Evolutionary conservation across 2,888 invertebrate species (phyloP).

Genomic region (Epirrhoe tristata): DNA sequence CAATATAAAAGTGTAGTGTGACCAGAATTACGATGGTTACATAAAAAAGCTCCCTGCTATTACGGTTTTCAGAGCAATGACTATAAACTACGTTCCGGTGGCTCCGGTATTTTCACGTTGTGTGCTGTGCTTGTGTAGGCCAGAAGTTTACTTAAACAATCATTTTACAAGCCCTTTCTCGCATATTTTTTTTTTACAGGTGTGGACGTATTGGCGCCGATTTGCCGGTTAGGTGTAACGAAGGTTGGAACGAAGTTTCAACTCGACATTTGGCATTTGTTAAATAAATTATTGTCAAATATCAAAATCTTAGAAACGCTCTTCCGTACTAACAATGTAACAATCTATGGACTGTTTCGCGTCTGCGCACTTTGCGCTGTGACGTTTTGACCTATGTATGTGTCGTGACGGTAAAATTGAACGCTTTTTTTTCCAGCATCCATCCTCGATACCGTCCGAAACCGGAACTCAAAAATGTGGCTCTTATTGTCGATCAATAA

Average conservation of each 20-base stretch:
- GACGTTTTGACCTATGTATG: too few relatives aligned
- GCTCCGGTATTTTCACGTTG: slow-evolving; percentile 28
- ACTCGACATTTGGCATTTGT: too few relatives aligned
- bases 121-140: slow-evolving; percentile 8
- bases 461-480: too few relatives aligned
- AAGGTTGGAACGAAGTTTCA: too few relatives aligned
- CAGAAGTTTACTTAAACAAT: slow-evolving; percentile 8
- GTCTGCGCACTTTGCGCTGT: too few relatives aligned
- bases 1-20: slow-evolving; percentile 26
- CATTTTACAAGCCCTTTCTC: slow-evolving; percentile 11
- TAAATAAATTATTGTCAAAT: too few relatives aligned
- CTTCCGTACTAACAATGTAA: too few relatives aligned
- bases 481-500: background rate
- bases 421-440: too few relatives aligned
- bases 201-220: background rate
- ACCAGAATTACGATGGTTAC: slow-evolving; percentile 28
- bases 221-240: slow-evolving; percentile 2
- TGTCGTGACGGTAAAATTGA: too few relatives aligned
- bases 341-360: too few relatives aligned
- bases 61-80: slow-evolving; percentile 53
- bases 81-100: slow-evolving; percentile 49
- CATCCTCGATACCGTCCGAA: too few relatives aligned
- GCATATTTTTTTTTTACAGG: background rate
- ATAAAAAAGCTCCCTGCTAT: slow-evolving; percentile 35
- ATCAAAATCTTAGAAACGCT: too few relatives aligned